These are phyloP conservation scores for Hetaerina americana DNA, from an alignment of 1,140 invertebrate species.

Conservation along the genomic window DNA sequence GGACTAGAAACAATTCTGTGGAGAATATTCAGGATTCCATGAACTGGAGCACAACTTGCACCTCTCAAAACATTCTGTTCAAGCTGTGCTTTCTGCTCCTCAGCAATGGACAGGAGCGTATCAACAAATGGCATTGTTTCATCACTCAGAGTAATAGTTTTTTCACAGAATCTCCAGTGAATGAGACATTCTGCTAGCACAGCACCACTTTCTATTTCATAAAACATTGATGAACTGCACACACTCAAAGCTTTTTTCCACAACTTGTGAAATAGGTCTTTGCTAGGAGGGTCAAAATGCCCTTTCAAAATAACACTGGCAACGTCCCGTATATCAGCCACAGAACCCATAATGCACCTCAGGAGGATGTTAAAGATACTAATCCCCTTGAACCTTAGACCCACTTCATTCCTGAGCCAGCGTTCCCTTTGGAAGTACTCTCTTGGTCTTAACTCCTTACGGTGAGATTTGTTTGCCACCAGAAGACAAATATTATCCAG, in stretches of 20 bases:
- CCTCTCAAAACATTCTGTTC: conserved; percentile 30
- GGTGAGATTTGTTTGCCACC: background rate
- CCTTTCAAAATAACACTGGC: conserved; percentile 28
- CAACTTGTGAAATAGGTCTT: conserved; percentile 15
- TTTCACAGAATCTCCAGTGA: conserved; percentile 12
- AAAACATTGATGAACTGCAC: conserved; percentile 37
- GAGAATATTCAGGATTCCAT: conserved; percentile 27
- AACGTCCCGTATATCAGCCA: conserved; percentile 33
- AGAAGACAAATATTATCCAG: conserved; percentile 13
- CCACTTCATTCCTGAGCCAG: conserved; percentile 1
- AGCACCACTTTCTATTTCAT: conserved; percentile 38
- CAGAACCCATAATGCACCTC: conserved; percentile 28
- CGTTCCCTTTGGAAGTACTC: background rate
- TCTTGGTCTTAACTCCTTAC: background rate
- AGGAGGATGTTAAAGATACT: conserved; percentile 23
- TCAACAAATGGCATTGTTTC: conserved; percentile 2
- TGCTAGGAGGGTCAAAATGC: conserved; percentile 24
- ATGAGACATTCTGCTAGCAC: conserved; percentile 28
- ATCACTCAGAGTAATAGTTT: background rate
- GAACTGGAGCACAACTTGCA: conserved; percentile 25
- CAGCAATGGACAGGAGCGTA: conserved; percentile 21
- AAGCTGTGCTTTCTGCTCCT: conserved; percentile 23
- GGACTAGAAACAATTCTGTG: conserved; percentile 18
- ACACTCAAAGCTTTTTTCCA: conserved; percentile 25
- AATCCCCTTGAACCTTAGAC: conserved; percentile 25